A percentile compares a stretch with the other conserved stretches of the same genome.
Evolutionary conservation across 2,888 invertebrate species (phyloP).

Genomic region (Cheiracanthium punctorium): DNA sequence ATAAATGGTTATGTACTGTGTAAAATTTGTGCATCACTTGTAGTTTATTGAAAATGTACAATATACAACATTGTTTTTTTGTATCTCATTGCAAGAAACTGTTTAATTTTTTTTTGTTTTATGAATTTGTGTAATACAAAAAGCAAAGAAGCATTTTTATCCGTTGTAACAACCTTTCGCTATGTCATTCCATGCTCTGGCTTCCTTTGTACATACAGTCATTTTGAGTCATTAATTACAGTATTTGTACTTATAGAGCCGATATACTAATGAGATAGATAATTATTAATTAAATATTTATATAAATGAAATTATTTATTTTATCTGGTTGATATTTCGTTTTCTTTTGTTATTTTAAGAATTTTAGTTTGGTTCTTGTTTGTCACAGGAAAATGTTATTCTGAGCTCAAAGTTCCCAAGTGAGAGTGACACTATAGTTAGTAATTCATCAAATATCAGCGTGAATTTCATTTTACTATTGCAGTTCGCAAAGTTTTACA

Average conservation of each 20-base stretch:
- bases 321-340: not conserved
- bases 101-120: not conserved
- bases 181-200: not conserved
- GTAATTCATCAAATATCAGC: no score
- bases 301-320: slow-evolving; percentile 1
- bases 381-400: slow-evolving; percentile 13
- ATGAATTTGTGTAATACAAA: no score
- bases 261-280: not conserved
- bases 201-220: not conserved
- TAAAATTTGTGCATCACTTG: slow-evolving; percentile 11
- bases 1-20: slow-evolving; percentile 9
- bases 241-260: not conserved
- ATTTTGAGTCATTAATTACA: not conserved
- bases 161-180: not conserved
- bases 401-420: no score
- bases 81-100: not conserved
- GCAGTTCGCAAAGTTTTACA: no score
- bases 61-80: slow-evolving; percentile 1
- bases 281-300: not conserved
- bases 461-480: no score
- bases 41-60: slow-evolving; percentile 13
- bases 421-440: no score
- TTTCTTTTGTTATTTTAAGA: not conserved
- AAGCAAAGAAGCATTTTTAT: not conserved
- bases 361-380: not conserved